These are phyloP conservation scores for Laticauda colubrina DNA, from an alignment of 2,113 vertebrate species.

Conservation along the genomic window DNA sequence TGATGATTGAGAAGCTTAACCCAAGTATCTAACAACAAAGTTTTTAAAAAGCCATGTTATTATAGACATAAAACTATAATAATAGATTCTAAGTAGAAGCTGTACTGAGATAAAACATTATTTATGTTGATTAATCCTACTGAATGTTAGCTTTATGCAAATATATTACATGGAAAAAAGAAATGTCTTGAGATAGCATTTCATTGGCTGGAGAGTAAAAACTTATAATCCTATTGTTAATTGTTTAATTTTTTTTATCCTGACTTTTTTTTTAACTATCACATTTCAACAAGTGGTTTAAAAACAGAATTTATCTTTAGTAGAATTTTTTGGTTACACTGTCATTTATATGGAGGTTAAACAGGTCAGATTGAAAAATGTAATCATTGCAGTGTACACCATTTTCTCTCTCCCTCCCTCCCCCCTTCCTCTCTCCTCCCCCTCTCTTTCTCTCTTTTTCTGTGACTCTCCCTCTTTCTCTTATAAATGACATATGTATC, in stretches of 20 bases:
- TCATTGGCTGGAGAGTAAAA: neutral
- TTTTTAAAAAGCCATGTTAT: neutral
- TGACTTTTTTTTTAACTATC: neutral
- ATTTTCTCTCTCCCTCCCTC: no score
- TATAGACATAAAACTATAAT: slow-evolving; percentile 12
- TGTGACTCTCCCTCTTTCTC: neutral
- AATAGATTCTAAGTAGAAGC: neutral
- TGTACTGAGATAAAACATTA: neutral
- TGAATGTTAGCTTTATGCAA: neutral
- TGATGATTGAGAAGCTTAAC: slow-evolving; percentile 16
- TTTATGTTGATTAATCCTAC: neutral
- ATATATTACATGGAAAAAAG: neutral
- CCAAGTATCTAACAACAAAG: neutral
- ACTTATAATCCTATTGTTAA: neutral
- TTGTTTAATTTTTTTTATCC: neutral
- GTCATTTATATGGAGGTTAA: neutral
- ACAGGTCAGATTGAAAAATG: neutral
- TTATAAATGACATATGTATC: neutral
- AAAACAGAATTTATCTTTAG: neutral
- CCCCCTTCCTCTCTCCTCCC: neutral
- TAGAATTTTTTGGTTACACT: neutral
- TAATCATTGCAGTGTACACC: neutral
- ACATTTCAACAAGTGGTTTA: neutral
- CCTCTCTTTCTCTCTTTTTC: neutral
- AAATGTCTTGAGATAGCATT: neutral